phyloP scores from a whole-genome alignment of 1,140 invertebrate species.

The Hermetia illucens region DNA sequence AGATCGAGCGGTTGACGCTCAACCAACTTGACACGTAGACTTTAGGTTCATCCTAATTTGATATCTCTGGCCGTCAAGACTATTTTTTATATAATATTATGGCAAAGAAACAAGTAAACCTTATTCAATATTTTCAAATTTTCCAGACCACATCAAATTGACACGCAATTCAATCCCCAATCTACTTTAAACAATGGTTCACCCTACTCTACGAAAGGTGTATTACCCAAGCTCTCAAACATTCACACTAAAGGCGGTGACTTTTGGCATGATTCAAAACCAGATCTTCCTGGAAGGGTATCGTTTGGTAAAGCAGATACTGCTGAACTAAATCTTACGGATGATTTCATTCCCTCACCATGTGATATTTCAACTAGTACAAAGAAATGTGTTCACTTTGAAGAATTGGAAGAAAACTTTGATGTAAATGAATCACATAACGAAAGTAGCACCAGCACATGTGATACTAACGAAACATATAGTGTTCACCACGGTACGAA shows the following conservation, averaged over 20 bases:
- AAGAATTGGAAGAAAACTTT: slow-evolving; percentile 8
- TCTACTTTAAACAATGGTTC: neutral
- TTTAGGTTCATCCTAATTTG: no score
- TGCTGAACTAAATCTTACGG: slow-evolving; percentile 6
- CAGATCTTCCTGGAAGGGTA: slow-evolving; percentile 25
- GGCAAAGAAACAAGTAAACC: neutral
- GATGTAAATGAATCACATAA: slow-evolving; percentile 23
- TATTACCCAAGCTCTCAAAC: neutral
- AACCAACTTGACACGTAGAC: no score
- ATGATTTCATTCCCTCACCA: slow-evolving; percentile 14
- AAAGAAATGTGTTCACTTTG: slow-evolving; percentile 24
- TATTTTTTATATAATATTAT: no score
- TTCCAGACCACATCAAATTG: neutral
- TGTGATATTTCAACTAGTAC: slow-evolving; percentile 3
- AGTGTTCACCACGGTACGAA: neutral
- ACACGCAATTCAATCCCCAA: neutral
- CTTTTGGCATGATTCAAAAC: slow-evolving; percentile 14
- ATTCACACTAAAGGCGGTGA: neutral
- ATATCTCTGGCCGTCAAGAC: no score
- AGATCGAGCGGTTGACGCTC: no score
- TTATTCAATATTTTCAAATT: neutral
- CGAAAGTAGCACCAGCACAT: slow-evolving; percentile 15
- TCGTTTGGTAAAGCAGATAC: slow-evolving; percentile 23
- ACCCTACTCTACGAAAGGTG: no score
- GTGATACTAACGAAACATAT: slow-evolving; percentile 10